phyloP scores from a whole-genome alignment of 2,797 vertebrate genomes.

The Natrix natrix region DNA sequence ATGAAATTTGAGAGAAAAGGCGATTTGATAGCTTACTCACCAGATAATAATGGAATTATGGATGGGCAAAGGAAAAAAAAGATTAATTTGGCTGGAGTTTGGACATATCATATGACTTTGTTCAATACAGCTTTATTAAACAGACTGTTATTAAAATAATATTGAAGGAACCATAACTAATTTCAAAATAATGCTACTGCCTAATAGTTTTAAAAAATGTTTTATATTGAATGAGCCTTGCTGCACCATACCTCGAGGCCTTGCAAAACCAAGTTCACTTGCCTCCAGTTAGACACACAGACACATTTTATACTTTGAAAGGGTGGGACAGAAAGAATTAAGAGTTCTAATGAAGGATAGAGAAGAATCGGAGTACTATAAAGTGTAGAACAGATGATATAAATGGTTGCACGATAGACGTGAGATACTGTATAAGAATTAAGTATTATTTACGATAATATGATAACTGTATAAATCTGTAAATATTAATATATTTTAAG shows the following conservation, averaged over 20 bases:
- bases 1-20: neutral
- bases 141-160: neutral
- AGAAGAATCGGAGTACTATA: no score
- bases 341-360: neutral
- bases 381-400: no score
- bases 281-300: neutral
- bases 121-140: neutral
- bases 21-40: neutral
- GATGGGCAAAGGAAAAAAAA: neutral
- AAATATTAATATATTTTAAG: no score
- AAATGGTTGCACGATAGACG: no score
- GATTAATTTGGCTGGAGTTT: neutral
- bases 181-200: neutral
- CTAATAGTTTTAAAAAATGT: neutral
- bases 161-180: neutral
- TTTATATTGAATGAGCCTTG: neutral
- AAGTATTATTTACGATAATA: no score
- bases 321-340: neutral
- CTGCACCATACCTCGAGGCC: neutral
- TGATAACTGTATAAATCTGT: no score
- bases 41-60: neutral
- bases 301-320: neutral
- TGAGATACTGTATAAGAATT: no score
- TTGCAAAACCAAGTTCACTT: neutral
- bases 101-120: neutral